Conservation (phyloP, 2,113 vertebrate species). For the Etheostoma cragini region DNA sequence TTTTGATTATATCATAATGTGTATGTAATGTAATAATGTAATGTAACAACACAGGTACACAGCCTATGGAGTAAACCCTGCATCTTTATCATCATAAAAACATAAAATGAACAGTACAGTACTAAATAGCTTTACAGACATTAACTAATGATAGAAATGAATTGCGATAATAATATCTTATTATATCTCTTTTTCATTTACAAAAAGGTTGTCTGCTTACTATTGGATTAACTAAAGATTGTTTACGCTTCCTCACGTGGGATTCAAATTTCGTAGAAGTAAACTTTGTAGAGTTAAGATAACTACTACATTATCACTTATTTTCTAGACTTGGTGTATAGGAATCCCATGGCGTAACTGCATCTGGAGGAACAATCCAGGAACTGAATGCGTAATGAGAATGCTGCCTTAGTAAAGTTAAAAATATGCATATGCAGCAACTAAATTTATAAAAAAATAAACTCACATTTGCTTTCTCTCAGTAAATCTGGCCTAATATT, state of each 20-base stretch:
- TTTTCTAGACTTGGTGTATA: neutral
- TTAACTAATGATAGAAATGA: no score
- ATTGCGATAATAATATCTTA: neutral
- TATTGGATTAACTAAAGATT: neutral
- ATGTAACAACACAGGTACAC: no score
- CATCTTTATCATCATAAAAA: no score
- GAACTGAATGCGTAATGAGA: neutral
- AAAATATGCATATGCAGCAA: neutral
- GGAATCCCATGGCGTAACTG: neutral
- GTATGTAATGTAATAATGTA: no score
- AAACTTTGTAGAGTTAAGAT: conserved; percentile 9
- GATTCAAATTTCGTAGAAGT: conserved; percentile 5
- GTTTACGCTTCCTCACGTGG: neutral
- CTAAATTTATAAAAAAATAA: neutral
- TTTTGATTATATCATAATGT: no score
- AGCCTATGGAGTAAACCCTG: no score
- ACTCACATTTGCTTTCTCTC: neutral
- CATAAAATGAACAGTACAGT: no score
- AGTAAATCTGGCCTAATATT: neutral
- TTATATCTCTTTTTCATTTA: conserved; percentile 32
- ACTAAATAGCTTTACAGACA: no score
- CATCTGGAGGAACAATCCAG: neutral
- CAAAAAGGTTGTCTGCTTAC: conserved; percentile 39
- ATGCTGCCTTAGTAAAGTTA: neutral
- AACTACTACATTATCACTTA: neutral